Percentiles rank a stretch among this genome's conserved stretches.
phyloP scores from a whole-genome alignment of 2,888 invertebrate species.

The Acanthosepion esculentum region DNA sequence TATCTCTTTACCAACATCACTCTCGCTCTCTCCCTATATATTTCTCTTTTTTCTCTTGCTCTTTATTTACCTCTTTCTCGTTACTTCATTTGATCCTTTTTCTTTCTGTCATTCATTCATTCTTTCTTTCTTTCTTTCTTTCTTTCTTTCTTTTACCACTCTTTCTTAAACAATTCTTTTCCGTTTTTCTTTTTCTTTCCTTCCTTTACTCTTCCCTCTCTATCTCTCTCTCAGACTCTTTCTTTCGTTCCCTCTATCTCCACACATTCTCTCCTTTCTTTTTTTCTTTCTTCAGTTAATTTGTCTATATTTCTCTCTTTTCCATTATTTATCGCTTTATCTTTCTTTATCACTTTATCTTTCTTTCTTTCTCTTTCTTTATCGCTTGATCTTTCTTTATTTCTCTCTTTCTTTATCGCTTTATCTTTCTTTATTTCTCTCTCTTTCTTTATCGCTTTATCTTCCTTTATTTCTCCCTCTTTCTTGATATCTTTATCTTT shows the following conservation, averaged over 20 bases:
- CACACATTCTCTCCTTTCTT: no score
- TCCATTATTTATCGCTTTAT: background rate
- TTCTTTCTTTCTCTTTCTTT: background rate
- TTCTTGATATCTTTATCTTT: background rate
- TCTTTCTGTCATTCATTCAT: no score
- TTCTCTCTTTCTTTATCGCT: background rate
- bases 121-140: no score
- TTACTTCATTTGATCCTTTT: no score
- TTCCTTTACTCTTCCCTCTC: background rate
- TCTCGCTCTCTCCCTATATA: no score
- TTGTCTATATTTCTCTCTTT: background rate
- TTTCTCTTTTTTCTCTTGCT: no score
- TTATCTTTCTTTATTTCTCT: background rate
- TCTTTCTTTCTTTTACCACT: background rate
- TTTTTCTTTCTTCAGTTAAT: background rate
- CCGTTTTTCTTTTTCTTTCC: background rate
- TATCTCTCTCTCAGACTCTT: background rate
- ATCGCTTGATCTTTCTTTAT: no score
- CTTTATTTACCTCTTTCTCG: no score
- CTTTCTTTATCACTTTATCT: no score
- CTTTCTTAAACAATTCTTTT: background rate
- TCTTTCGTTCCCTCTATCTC: no score
- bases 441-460: no score
- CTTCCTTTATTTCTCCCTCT: rapidly evolving
- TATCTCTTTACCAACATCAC: no score